Evolutionary conservation across 2,113 vertebrate species (phyloP), one percentile per base, ranked within the genome.

Genomic region (Malurus alboscapulatus): DNA sequence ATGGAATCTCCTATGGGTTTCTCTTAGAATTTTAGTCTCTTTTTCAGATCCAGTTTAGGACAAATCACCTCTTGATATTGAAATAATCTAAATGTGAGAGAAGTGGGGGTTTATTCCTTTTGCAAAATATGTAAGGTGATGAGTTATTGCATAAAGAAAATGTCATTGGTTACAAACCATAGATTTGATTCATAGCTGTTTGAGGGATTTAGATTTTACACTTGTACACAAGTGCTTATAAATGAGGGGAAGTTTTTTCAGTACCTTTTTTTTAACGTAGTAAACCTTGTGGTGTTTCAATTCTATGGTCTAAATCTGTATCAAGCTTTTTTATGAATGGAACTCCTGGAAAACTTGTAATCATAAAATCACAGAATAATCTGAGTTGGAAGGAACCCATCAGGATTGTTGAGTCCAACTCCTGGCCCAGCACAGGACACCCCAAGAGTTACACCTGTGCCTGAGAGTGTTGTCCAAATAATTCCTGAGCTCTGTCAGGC

Each of bases 401-500:
- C 5, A 58, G 53, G 17, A 66, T 34, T 24, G 57, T 20, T 0
- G 1, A 66, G 30, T 20, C 36, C 14, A 12, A 11, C 26, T 67
- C 45, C 36, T 32, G 6, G 6, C 32, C 26, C 36, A 20, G 7
- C 15, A 36, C 11, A 85, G 53, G 36, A 32, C 8, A 4, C 7
- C 21, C 83, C 20, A 19, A 32, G 36, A 36, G 10, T 26, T 14
- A 44, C 30, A 50, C 9, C 11, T 5, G 14, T 17, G 20, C 17
- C 17, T 0, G 0, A 76, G 20, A 42, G 17, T 2, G 1, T 11
- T 85, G 30, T 30, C 20, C 61, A 51, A 76, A 32, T 4, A 3
- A 25, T 50, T 24, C 24, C n/a, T 17, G 25, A 14, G 14, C 30
- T 34, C 30, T 20, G 19, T 3, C 44, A 50, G 30, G 20, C 8